These are phyloP conservation scores for Garrulus glandarius DNA, from an alignment of 2,797 vertebrate species.

Conservation along the genomic window DNA sequence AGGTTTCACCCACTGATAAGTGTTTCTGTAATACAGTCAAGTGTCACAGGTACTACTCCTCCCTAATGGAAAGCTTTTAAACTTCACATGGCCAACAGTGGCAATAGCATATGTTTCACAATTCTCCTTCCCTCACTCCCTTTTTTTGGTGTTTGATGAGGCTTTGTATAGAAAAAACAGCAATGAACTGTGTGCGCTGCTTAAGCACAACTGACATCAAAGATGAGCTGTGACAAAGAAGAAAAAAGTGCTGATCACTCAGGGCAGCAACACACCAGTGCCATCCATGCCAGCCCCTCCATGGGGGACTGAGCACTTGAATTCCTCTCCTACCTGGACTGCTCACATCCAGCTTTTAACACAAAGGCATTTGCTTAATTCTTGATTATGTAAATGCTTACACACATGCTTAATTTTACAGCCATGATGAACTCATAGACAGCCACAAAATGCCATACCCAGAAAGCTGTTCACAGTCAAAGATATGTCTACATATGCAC, in stretches of 20 bases:
- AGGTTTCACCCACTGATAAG: background rate
- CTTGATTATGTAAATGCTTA: background rate
- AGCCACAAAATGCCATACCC: background rate
- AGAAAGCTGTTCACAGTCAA: background rate
- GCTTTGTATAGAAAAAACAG: background rate
- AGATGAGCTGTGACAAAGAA: background rate
- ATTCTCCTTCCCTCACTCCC: background rate
- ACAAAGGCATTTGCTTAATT: background rate
- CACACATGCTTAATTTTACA: background rate
- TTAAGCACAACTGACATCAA: constrained; percentile 1
- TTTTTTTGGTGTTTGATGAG: background rate
- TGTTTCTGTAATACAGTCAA: background rate
- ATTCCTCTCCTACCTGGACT: background rate
- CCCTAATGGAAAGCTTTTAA: background rate
- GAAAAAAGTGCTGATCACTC: background rate
- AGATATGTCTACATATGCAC: background rate
- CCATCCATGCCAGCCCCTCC: background rate
- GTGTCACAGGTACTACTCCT: background rate
- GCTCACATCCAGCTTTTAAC: background rate
- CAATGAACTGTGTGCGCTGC: background rate
- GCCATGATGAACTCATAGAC: background rate
- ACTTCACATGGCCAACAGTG: background rate
- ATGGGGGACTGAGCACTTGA: rapidly evolving
- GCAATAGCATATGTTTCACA: background rate
- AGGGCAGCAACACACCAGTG: background rate